Evolutionary conservation across 2,888 invertebrate species (phyloP), one percentile per base, ranked within the genome.

Genomic region (Cheilosia scutellata): DNA sequence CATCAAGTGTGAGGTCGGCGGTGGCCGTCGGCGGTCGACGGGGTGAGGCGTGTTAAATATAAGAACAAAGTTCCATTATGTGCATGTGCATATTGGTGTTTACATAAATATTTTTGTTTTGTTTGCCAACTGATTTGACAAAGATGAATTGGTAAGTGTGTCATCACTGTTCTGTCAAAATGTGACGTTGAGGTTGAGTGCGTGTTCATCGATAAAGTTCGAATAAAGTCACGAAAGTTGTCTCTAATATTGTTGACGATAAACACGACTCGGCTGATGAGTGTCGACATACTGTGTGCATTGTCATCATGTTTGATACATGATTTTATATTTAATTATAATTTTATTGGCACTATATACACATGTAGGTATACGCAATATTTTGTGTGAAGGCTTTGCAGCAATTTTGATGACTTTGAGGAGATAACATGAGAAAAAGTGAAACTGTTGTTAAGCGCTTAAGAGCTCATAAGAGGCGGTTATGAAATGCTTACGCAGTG

Each of bases 61-160:
- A 16, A 37, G 33, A 72, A 62, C 72, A 53, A 62, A 29, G 27
- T 1, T 27, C 2, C 51, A 71, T 25, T 40, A 47, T 44, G 16
- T 58, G 13, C 31, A 40, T 13, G 27, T 13, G 37, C 37, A 51
- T 20, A 37, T 44, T 47, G 29, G 44, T 29, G 53, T 65, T 53
- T 55, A 25, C 42, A 55, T 53, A 63, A 74, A 74, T 63, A 74
- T 74, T 74, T 74, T 74, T 74, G 16, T 25, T 74, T 74, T 63
- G 27, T 25, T 53, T 60, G 75, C 75, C 37, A 75, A 72, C 16
- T 37, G 65, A 65, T 57, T 57, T 49, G 57, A 42, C 63, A 44
- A 44, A 62, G 33, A 75, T n/a, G 55, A 75, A 55, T 51, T 55
- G 42, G 11, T 27, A 20, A 31, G 42, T 31, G 53, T 53, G 29